Conservation (phyloP, 2,113 vertebrate genomes). For the Phainopepla nitens region DNA sequence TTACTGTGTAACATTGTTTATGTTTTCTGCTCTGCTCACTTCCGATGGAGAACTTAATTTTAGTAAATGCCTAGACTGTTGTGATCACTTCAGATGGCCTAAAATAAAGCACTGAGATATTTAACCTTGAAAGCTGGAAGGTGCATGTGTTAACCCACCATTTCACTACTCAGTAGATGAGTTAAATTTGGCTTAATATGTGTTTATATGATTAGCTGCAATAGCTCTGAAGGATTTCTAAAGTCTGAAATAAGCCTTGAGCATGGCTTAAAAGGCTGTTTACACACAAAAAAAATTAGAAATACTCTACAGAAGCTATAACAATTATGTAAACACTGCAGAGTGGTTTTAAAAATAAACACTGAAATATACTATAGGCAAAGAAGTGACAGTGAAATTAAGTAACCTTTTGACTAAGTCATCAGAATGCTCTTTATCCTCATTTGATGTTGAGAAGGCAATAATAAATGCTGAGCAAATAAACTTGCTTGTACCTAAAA, state of each 20-base stretch:
- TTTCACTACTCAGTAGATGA: neutral
- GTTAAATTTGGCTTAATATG: slow-evolving; percentile 1
- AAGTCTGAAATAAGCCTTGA: neutral
- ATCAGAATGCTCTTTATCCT: neutral
- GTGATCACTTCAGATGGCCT: neutral
- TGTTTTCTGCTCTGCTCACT: neutral
- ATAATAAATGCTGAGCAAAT: neutral
- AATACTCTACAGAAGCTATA: neutral
- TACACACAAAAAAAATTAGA: neutral
- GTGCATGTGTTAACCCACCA: neutral
- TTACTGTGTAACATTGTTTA: neutral
- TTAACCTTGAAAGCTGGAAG: neutral
- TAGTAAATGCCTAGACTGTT: neutral
- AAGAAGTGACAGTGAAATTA: neutral
- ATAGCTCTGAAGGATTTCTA: neutral
- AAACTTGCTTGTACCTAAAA: neutral
- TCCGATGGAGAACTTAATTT: neutral
- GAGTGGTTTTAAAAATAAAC: neutral
- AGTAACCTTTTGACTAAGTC: neutral
- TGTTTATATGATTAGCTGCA: slow-evolving; percentile 5
- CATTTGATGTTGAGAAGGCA: neutral
- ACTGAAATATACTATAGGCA: neutral
- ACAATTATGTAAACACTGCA: slow-evolving; percentile 10
- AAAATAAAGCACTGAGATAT: neutral
- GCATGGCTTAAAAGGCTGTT: slow-evolving; percentile 9